Evolutionary conservation across 2,888 invertebrate species (phyloP).

Genomic region (Corythucha ciliata): DNA sequence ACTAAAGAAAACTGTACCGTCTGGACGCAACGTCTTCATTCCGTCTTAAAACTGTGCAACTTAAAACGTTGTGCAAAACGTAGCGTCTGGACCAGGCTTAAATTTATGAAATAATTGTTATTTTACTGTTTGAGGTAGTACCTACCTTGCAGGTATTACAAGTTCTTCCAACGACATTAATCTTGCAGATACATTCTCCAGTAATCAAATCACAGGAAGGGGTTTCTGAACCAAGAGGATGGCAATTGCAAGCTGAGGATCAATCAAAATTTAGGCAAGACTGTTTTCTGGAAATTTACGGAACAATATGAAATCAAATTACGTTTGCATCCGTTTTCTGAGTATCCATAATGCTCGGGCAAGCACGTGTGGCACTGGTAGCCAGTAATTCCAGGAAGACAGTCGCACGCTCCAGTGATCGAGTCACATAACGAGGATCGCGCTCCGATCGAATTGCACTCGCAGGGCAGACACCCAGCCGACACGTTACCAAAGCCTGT

Average conservation of each 20-base stretch:
- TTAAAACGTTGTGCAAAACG: too few species aligned
- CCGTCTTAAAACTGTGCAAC: too few species aligned
- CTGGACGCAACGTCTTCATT: too few species aligned
- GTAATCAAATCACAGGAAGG: conserved; percentile 58
- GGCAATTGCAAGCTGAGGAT: conserved; percentile 58
- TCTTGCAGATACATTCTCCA: conserved; percentile 48
- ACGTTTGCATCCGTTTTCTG: conserved; percentile 57
- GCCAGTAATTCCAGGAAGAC: conserved; percentile 77
- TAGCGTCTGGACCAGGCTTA: too few species aligned
- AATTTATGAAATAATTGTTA: too few species aligned
- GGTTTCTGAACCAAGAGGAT: conserved; percentile 54
- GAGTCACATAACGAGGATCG: conserved; percentile 59
- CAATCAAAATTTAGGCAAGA: background rate
- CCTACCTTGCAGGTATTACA: conserved; percentile 64
- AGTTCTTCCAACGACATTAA: conserved; percentile 58
- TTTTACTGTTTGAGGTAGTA: too few species aligned
- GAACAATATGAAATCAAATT: conserved; percentile 41
- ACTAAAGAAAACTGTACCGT: too few species aligned
- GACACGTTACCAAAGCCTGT: conserved; percentile 63
- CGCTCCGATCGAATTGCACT: conserved; percentile 64
- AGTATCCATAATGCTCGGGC: conserved; percentile 60
- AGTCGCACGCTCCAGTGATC: conserved; percentile 74
- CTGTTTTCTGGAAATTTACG: background rate
- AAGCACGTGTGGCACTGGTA: conserved; percentile 46
- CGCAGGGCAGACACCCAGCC: conserved; percentile 69